A percentile compares a stretch with the other conserved stretches of the same genome.
Evolutionary conservation across 2,888 invertebrate genomes (phyloP).

Genomic region (Aspidiotus rigidus): DNA sequence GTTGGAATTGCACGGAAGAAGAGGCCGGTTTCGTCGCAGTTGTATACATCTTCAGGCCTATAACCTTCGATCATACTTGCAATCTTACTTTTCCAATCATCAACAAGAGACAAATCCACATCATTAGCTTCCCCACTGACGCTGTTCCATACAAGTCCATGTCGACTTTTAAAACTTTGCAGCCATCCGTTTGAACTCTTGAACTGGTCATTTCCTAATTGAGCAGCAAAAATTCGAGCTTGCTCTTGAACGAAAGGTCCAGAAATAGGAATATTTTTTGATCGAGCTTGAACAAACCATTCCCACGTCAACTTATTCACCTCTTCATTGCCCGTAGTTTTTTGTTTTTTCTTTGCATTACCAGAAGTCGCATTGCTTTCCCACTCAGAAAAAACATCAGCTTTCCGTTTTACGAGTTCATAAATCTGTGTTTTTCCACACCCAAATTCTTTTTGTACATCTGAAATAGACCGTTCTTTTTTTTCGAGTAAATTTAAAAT

Average conservation of each 20-base stretch:
- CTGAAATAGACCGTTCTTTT: too few species aligned
- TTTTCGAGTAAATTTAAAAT: too few species aligned
- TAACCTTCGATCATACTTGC: constrained; percentile 7
- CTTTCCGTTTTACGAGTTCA: too few species aligned
- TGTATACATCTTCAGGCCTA: constrained; percentile 18
- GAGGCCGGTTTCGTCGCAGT: constrained; percentile 31
- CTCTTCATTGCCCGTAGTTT: too few species aligned
- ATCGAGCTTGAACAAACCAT: neutral
- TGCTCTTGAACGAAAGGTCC: constrained; percentile 10
- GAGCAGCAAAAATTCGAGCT: constrained; percentile 6
- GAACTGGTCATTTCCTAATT: constrained; percentile 6
- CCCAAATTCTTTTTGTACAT: too few species aligned
- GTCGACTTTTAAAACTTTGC: constrained; percentile 13
- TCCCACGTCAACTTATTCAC: too few species aligned
- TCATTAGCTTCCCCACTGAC: constrained; percentile 11
- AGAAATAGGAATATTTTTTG: constrained; percentile 9
- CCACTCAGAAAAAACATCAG: too few species aligned
- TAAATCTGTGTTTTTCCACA: too few species aligned
- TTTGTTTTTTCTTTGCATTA: too few species aligned
- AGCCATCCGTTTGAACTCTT: constrained; percentile 15
- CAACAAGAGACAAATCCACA: constrained; percentile 6
- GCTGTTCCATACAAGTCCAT: constrained; percentile 1
- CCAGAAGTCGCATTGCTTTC: too few species aligned
- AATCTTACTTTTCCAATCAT: constrained; percentile 14
- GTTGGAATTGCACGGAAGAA: constrained; percentile 36